phyloP scores from a whole-genome alignment of 2,888 invertebrate genomes.

The Philaethria dido region DNA sequence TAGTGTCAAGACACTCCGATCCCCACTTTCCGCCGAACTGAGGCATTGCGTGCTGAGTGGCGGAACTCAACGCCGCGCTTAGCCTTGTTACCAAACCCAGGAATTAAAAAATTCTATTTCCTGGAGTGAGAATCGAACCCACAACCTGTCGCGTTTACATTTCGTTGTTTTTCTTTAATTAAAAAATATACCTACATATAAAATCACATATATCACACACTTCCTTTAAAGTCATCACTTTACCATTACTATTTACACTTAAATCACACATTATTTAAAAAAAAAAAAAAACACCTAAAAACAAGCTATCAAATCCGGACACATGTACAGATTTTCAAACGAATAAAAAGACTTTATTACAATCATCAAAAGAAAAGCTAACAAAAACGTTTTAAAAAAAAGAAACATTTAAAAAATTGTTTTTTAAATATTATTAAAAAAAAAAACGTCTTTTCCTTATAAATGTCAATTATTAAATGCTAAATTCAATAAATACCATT shows the following conservation, averaged over 20 bases:
- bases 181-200: slow-evolving; percentile 34
- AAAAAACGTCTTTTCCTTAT: slow-evolving; percentile 22
- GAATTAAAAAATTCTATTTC: too few relatives aligned
- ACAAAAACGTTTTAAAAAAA: not conserved
- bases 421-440: not conserved
- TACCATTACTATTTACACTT: not conserved
- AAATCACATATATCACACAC: slow-evolving; percentile 37
- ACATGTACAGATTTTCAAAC: too few relatives aligned
- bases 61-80: too few relatives aligned
- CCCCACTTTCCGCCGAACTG: too few relatives aligned
- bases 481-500: not conserved
- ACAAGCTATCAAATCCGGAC: not conserved
- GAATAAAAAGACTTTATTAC: too few relatives aligned
- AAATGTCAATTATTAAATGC: not conserved
- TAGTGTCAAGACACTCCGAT: too few relatives aligned
- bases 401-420: not conserved
- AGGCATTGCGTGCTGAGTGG: too few relatives aligned
- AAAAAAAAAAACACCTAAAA: not conserved
- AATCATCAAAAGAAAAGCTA: too few relatives aligned
- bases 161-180: too few relatives aligned
- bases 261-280: slow-evolving; percentile 23
- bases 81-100: too few relatives aligned
- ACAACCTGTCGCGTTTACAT: too few relatives aligned
- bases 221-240: slow-evolving; percentile 21
- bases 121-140: too few relatives aligned